These are phyloP conservation scores for Sinodicranocentrus sp. DNA, from an alignment of 2,888 invertebrate genomes.

Conservation along the genomic window DNA sequence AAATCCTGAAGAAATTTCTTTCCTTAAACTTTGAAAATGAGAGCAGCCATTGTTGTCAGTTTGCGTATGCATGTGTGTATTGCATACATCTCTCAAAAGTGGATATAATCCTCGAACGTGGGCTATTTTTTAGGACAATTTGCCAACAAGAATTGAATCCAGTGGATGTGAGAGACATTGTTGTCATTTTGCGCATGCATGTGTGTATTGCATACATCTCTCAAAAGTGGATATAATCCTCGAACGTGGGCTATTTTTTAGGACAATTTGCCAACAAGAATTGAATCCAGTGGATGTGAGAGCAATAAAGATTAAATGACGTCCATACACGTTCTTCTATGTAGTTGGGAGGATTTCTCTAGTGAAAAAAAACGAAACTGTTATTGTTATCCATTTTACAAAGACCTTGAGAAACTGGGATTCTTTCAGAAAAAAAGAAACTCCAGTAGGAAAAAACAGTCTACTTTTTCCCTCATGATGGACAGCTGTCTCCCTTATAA, in stretches of 20 bases:
- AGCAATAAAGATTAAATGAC: conserved; percentile 41
- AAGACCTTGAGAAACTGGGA: no score
- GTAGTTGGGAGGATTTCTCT: background rate
- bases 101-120: background rate
- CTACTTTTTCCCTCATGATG: conserved; percentile 5
- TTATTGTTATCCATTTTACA: conserved; percentile 41
- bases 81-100: background rate
- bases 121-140: background rate
- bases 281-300: conserved; percentile 13
- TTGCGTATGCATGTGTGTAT: background rate
- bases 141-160: conserved; percentile 20
- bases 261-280: background rate
- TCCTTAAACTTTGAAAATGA: background rate
- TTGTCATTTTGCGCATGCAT: background rate
- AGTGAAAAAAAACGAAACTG: background rate
- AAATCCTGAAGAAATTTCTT: background rate
- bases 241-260: background rate
- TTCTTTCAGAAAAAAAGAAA: no score
- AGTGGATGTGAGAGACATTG: background rate
- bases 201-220: background rate
- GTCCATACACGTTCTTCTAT: background rate
- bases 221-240: background rate
- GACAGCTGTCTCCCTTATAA: background rate
- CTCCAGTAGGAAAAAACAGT: background rate
- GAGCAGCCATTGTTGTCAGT: background rate